These are phyloP conservation scores for Penelope pileata DNA, from an alignment of 2,113 vertebrate species.

Conservation along the genomic window DNA sequence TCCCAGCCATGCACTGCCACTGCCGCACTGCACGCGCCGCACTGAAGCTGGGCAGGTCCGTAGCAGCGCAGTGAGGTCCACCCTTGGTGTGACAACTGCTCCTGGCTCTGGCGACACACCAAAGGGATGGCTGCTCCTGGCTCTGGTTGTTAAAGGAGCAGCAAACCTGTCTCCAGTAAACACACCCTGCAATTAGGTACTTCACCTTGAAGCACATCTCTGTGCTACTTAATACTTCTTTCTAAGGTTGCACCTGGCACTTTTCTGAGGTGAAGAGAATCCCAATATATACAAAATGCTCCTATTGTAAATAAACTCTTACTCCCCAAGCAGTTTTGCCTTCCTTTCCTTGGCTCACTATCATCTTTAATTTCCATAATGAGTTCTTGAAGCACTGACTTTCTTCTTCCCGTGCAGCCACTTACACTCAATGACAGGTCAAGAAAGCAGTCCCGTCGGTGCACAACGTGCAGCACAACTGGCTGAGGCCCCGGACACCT, in stretches of 20 bases:
- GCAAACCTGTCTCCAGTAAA: background rate
- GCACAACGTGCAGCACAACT: background rate
- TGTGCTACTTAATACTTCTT: background rate
- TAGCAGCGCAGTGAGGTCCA: background rate
- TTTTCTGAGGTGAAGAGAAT: background rate
- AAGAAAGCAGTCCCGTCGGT: background rate
- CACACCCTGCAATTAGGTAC: background rate
- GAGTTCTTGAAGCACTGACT: background rate
- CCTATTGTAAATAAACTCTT: background rate
- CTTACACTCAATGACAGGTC: background rate
- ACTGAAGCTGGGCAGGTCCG: background rate
- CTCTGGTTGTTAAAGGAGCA: conserved; percentile 31
- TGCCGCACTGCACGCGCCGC: background rate
- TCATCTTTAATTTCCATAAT: fast-evolving
- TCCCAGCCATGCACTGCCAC: background rate
- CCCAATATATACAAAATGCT: background rate
- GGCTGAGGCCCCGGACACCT: background rate
- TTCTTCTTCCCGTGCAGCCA: background rate
- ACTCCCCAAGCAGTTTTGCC: background rate
- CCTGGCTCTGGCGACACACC: background rate
- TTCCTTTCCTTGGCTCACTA: background rate
- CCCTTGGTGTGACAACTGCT: background rate
- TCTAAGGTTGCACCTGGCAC: background rate
- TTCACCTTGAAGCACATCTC: background rate
- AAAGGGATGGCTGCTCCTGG: background rate